phyloP scores from a whole-genome alignment of 2,888 invertebrate species.

The Hartigia nigra region DNA sequence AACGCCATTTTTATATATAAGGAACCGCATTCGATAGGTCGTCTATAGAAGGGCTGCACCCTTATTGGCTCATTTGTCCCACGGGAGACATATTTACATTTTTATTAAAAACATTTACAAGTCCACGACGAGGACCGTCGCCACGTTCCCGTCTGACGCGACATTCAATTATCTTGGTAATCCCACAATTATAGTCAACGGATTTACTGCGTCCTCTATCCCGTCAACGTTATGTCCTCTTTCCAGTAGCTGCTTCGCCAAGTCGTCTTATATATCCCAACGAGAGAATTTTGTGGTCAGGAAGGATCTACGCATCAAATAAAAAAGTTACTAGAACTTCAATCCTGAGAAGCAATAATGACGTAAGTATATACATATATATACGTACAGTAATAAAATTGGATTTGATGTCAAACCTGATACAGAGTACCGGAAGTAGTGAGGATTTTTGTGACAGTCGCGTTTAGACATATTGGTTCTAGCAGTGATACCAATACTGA shows the following conservation, averaged over 20 bases:
- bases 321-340: neutral
- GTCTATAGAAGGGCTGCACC: neutral
- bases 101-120: slow-evolving; percentile 48
- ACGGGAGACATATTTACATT: slow-evolving; percentile 39
- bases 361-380: neutral
- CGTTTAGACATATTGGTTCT: neutral
- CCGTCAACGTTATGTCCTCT: neutral
- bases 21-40: neutral
- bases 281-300: neutral
- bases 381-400: neutral
- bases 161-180: slow-evolving; percentile 77
- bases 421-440: neutral
- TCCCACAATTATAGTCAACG: slow-evolving; percentile 72
- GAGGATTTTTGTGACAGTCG: neutral
- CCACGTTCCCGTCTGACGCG: slow-evolving; percentile 38
- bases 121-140: slow-evolving; percentile 33
- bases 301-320: neutral
- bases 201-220: slow-evolving; percentile 33
- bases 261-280: neutral
- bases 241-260: neutral
- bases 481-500: neutral
- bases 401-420: neutral
- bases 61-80: slow-evolving; percentile 10
- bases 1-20: neutral
- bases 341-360: neutral